Evolutionary conservation across 2,888 invertebrate species (phyloP), one percentile per base, ranked within the genome.

Genomic region (Entomobrya multifasciata): DNA sequence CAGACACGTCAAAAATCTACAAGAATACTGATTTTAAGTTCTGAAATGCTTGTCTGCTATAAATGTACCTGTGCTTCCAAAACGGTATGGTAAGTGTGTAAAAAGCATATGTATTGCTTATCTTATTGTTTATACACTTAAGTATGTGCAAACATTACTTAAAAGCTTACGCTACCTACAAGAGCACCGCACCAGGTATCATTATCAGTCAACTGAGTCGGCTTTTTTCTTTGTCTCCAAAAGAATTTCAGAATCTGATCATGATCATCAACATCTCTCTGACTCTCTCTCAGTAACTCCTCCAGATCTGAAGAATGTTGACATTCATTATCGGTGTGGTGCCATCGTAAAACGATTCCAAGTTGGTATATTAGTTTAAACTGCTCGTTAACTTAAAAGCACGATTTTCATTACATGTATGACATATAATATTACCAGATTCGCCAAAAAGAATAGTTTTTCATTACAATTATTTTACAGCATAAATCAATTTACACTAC

Each of bases 91-190:
- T 49, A 49, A 8, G 52, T 52, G 67, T 27, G 3, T 41, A n/a
- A 17, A 41, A 36, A 6, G 36, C 8, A 57, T 25, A 57, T 25
- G 70, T 70, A 20, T 70, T 70, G 47, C 70, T 70, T 70, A 70
- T 70, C 70, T 4, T 49, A 79, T 65, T 60, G 41, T 62, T 47
- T 79, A 49, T 47, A 72, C 17, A 57, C 74, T 72, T 82, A 82
- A 82, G 74, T 74, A 82, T 82, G 27, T 82, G 82, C 82, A 82
- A 82, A 82, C 82, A 82, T 60, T 82, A 27, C 81, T 72, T 82
- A 72, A 82, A 60, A 70, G 60, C 72, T 82, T 72, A 72, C 41
- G 41, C 65, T 27, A 62, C 72, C 52, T 47, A 60, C 78, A 55
- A 55, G 84, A 47, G 8, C 8, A 57, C 85, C 78, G 76, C 78